Evolutionary conservation across 2,113 vertebrate genomes (phyloP), one percentile per base, ranked within the genome.

Genomic region (Rhabdomys dilectus): DNA sequence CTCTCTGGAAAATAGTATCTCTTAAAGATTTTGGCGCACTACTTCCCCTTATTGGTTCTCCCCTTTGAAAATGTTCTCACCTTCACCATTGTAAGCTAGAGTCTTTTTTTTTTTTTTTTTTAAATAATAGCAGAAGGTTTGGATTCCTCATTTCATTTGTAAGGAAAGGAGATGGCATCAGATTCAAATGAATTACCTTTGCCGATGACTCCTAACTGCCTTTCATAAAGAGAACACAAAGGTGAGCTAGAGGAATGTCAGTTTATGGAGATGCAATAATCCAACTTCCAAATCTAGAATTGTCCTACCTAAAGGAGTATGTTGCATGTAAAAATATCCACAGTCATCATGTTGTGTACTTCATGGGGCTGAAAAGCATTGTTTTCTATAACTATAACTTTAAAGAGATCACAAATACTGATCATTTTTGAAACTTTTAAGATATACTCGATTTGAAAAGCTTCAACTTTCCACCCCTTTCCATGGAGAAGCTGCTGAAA

Each of bases 141-240:
- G 6, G 45, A 10, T 88, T 68, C 12, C 53, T 77, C 78, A 58
- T 91, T 95, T 95, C 76, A 56, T 75, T 92, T 66, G 4, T 94
- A 72, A 66, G 73, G 16, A 82, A 93, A 93, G 3, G 10, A 93
- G 11, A 60, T 89, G 45, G 36, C 2, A 77, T 93, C 13, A 51
- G 77, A 92, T 70, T 94, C 70, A 60, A 91, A 86, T 58, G 80
- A 60, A 76, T 85, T 93, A 75, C 45, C 77, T 11, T 68, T 89
- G 13, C 58, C 68, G 77, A 1, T 85, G 2, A 70, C 91, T 94
- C 26, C 4, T 17, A 91, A 51, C 84, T 62, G 45, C 92, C 10
- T 73, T 45, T 22, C 24, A 12, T 22, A 66, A 92, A 94, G 2
- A 60, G 6, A 34, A 89, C 56, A 51, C 7, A 81, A 72, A 88